A percentile compares a stretch with the other conserved stretches of the same genome.
phyloP scores from a whole-genome alignment of 2,888 invertebrate genomes.

The Heliconius sara region DNA sequence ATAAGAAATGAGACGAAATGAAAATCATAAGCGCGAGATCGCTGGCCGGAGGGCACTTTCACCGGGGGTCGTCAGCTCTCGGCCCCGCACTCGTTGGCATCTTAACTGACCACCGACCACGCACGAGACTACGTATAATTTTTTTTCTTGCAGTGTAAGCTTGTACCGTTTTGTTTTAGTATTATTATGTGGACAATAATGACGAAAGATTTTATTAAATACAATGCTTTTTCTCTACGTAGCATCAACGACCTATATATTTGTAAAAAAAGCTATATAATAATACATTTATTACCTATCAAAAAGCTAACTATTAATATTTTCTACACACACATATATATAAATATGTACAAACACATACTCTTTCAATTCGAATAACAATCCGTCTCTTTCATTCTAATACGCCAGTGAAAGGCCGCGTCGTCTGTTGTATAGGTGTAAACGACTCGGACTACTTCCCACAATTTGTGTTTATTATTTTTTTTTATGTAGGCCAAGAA shows the following conservation, averaged over 20 bases:
- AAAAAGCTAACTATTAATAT: not conserved
- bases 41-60: constrained; percentile 73
- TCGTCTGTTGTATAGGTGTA: constrained; percentile 53
- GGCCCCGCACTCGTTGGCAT: constrained; percentile 58
- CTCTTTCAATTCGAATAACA: constrained; percentile 46
- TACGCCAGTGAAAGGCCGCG: constrained; percentile 67
- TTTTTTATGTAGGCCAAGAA: constrained; percentile 69
- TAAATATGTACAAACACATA: constrained; percentile 38
- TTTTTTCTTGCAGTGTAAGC: not conserved
- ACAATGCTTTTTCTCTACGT: not conserved
- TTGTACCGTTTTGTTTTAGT: constrained; percentile 8
- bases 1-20: constrained; percentile 52
- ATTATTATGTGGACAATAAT: not conserved
- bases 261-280: no score
- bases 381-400: constrained; percentile 63
- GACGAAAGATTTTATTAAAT: not conserved
- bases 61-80: constrained; percentile 75
- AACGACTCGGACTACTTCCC: constrained; percentile 74
- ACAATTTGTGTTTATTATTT: constrained; percentile 63
- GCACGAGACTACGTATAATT: constrained; percentile 47
- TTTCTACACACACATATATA: not conserved
- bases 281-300: not conserved
- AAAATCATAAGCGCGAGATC: constrained; percentile 51
- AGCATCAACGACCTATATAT: not conserved
- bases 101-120: constrained; percentile 58